Conservation (phyloP, 2,797 vertebrate species). For the Sternarchorhynchus goeldii region DNA sequence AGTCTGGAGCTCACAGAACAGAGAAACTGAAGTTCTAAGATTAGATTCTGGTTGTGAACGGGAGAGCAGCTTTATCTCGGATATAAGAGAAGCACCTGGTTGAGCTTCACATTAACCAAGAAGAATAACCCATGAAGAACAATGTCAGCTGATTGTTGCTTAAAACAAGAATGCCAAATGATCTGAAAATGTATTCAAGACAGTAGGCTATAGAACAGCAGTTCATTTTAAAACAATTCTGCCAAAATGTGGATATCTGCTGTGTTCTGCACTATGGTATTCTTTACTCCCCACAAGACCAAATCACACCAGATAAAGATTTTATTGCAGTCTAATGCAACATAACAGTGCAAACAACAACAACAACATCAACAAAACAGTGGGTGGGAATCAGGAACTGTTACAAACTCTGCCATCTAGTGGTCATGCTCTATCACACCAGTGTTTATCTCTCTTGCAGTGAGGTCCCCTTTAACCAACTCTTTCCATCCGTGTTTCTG, state of each 20-base stretch:
- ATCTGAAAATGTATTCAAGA: no score
- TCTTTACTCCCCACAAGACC: no score
- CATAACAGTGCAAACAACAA: background rate
- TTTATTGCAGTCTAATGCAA: no score
- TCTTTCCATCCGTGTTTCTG: conserved; percentile 72
- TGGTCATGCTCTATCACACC: background rate
- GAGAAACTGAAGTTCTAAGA: conserved; percentile 73
- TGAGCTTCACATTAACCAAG: no score
- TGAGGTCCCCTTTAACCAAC: conserved; percentile 69
- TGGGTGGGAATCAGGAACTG: background rate
- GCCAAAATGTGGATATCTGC: no score
- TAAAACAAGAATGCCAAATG: no score
- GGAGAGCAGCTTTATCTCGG: conserved; percentile 56
- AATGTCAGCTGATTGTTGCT: no score
- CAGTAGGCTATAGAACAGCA: background rate
- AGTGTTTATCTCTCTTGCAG: conserved; percentile 51
- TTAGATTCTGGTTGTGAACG: conserved; percentile 71
- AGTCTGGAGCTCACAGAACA: conserved; percentile 72
- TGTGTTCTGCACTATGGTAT: no score
- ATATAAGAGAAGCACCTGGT: no score
- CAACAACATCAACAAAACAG: background rate
- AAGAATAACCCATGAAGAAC: no score
- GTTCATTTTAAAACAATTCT: background rate
- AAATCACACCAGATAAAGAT: no score
- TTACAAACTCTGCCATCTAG: conserved; percentile 17